Evolutionary conservation across 2,113 vertebrate species (phyloP), one percentile per base, ranked within the genome.

Genomic region (Balaenoptera acutorostrata): DNA sequence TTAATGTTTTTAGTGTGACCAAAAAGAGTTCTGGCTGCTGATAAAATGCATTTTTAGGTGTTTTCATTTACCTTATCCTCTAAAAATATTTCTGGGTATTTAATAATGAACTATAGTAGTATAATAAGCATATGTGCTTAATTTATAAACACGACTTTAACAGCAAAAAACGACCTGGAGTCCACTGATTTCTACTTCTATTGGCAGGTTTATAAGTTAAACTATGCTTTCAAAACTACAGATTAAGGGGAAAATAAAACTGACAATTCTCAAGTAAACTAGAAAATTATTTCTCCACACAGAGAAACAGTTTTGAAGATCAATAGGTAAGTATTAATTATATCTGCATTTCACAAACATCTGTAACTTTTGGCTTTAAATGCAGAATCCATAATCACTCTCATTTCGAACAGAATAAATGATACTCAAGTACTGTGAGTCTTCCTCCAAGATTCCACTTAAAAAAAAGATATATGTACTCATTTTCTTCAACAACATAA

Each of bases 141-240:
- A 46, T 55, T 83, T 88, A 82, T 20, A 63, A 87, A 66, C 10
- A 59, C 18, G 52, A 59, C 49, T 61, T 15, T 44, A 77, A 81
- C 2, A 78, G 64, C 29, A 75, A 92, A 92, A 82, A 86, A 61
- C 46, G 52, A 78, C 52, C 46, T 49, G 14, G 18, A 88, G 57
- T 57, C 17, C 72, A 52, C 41, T 33, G 39, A 77, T 75, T 64
- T 89, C 78, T 77, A 74, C 6, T 88, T 88, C 18, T 77, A 61
- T 2, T 69, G 39, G 6, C 46, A 92, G n/a, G 15, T 74, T 46
- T 85, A 2, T 63, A 55, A 63, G 8, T 57, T 57, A 81, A 36
- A 23, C 36, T 36, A 18, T 90, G 44, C 21, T 92, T 95, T 63
- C 63, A 90, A 92, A 97, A 86, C 36, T 46, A 84, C 29, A 95